Conservation (phyloP, 2,113 vertebrate species). For the Hemicordylus capensis region DNA sequence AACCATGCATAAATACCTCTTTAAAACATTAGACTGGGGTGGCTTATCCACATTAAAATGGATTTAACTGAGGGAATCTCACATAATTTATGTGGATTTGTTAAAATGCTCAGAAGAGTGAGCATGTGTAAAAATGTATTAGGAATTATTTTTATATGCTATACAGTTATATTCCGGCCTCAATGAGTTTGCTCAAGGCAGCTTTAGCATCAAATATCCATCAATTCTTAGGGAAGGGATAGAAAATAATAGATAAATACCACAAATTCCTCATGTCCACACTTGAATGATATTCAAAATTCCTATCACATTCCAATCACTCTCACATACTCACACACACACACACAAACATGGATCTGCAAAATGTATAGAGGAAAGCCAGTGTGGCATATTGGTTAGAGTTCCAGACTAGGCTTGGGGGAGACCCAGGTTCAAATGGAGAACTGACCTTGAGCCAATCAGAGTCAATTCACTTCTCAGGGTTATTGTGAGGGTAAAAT, state of each 20-base stretch:
- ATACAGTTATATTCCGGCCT: neutral
- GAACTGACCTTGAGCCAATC: too few relatives aligned
- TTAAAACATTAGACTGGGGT: neutral
- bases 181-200: neutral
- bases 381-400: too few relatives aligned
- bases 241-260: neutral
- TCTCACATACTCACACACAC: too few relatives aligned
- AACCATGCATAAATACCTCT: neutral
- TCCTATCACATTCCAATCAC: too few relatives aligned
- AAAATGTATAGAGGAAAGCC: neutral
- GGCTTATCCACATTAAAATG: neutral
- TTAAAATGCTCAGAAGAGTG: neutral
- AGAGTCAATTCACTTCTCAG: too few relatives aligned
- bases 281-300: too few relatives aligned
- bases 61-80: neutral
- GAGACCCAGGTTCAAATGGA: too few relatives aligned
- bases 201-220: neutral
- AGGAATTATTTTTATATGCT: neutral
- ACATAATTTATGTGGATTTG: neutral
- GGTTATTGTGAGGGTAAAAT: too few relatives aligned
- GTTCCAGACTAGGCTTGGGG: too few relatives aligned
- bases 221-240: neutral
- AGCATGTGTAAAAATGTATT: neutral
- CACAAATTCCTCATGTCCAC: neutral
- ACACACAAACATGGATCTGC: neutral